phyloP scores from a whole-genome alignment of 2,888 invertebrate species.

The Chouioia cunea region DNA sequence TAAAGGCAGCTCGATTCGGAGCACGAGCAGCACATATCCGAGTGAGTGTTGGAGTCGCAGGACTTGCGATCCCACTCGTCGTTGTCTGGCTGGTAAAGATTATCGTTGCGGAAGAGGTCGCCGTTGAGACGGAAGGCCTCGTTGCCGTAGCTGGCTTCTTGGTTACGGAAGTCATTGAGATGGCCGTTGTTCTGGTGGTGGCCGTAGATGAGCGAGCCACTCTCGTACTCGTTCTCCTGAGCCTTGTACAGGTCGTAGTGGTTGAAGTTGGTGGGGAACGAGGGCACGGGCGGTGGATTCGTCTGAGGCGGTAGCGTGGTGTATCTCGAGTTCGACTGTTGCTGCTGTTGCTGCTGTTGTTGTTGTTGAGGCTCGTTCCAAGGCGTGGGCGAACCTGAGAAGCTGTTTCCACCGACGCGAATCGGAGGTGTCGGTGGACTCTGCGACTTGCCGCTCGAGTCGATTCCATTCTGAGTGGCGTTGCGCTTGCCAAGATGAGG shows the following conservation, averaged over 20 bases:
- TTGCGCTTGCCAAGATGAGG: constrained; percentile 63
- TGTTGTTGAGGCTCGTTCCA: constrained; percentile 55
- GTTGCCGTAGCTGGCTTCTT: constrained; percentile 59
- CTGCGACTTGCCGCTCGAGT: constrained; percentile 61
- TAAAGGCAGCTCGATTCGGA: constrained; percentile 67
- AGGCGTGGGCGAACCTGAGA: constrained; percentile 59
- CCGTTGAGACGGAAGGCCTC: constrained; percentile 64
- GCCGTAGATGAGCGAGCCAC: constrained; percentile 66
- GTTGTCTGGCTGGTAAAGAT: constrained; percentile 62
- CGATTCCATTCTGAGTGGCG: constrained; percentile 58
- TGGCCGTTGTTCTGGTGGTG: constrained; percentile 54
- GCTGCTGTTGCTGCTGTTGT: constrained; percentile 1
- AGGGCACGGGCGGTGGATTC: constrained; percentile 63
- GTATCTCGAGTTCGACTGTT: constrained; percentile 54
- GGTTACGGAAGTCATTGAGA: constrained; percentile 57
- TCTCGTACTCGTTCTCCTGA: constrained; percentile 66
- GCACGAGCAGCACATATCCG: constrained; percentile 66
- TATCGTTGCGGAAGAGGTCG: constrained; percentile 61
- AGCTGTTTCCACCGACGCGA: constrained; percentile 53
- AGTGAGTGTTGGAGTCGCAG: constrained; percentile 66
- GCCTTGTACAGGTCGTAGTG: constrained; percentile 63
- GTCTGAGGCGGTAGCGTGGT: constrained; percentile 66
- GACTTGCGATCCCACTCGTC: constrained; percentile 67
- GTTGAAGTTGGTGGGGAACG: constrained; percentile 63
- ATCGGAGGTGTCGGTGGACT: constrained; percentile 65